Evolutionary conservation across 64 coral and sea anemone genomes (phyloP).

Genomic region (Montipora cactus): DNA sequence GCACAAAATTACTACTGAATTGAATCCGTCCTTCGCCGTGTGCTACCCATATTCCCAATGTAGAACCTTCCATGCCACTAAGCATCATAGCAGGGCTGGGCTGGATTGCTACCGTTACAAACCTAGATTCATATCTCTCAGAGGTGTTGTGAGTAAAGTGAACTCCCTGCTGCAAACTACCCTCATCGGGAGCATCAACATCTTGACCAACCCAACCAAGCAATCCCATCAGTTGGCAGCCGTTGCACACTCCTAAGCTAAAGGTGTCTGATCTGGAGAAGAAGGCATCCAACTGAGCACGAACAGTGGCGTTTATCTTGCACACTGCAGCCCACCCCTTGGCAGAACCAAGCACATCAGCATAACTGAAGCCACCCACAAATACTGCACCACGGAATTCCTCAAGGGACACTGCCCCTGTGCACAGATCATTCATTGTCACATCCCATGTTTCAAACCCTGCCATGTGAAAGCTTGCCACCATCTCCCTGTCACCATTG

Average conservation of each 20-base stretch:
- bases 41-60: slow-evolving; percentile 92
- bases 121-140: slow-evolving; percentile 93
- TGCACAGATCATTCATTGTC: slow-evolving; percentile 88
- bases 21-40: slow-evolving; percentile 90
- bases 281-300: slow-evolving; percentile 84
- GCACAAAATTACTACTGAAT: slow-evolving; percentile 63
- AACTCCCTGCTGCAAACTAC: slow-evolving; percentile 76
- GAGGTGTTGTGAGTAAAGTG: slow-evolving; percentile 97
- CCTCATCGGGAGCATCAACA: neutral
- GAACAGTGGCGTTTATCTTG: slow-evolving; percentile 73
- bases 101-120: slow-evolving; percentile 88
- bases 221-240: slow-evolving; percentile 94
- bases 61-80: slow-evolving; percentile 92
- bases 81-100: slow-evolving; percentile 92
- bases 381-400: slow-evolving; percentile 97
- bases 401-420: slow-evolving; percentile 68
- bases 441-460: slow-evolving; percentile 98
- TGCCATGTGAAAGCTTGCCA: slow-evolving; percentile 86
- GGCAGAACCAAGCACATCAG: slow-evolving; percentile 94
- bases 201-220: slow-evolving; percentile 91
- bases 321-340: slow-evolving; percentile 99
- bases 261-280: slow-evolving; percentile 86
- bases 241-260: slow-evolving; percentile 94
- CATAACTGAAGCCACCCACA: slow-evolving; percentile 96
- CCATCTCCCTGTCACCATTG: slow-evolving; percentile 98